Evolutionary conservation across 2,888 invertebrate genomes (phyloP), one percentile per base, ranked within the genome.

Genomic region (Thecophora atra): DNA sequence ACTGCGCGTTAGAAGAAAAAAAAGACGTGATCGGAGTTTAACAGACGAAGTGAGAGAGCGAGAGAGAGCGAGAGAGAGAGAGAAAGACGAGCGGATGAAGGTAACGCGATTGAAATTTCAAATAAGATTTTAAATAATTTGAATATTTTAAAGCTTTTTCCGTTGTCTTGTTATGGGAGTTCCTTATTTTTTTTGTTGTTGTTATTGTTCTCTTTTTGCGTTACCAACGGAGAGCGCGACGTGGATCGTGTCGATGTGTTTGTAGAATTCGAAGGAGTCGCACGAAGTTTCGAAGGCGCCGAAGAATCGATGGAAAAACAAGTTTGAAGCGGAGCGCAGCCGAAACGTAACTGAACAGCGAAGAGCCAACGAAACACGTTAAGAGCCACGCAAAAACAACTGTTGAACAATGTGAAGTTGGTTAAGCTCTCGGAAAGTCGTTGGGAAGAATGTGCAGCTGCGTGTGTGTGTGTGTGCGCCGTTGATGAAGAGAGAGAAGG

Each of bases 311-410:
- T 21, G 63, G 15, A 24, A 47, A 44, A 47, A 26, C 64, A 64
- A 47, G 47, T 47, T 37, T 47, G 51, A 51, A 2, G 26, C 74
- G 72, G 37, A 58, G 73, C 77, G 75, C 76, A 75, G 76, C 75
- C 72, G 76, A 78, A 77, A 76, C 73, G 71, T 75, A 73, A 78
- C 78, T 78, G 75, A 78, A 76, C 62, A 24, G 11, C 58, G 24
- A 44, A 37, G 68, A 28, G 42, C 24, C 44, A 51, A 42, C 44
- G 58, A 51, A 58, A 58, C 26, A 21, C 26, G 68, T 30, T 42
- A 52, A 68, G 56, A 56, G 68, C 19, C 19, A 26, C 58, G 68
- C 68, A 68, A 68, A 68, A 68, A 58, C 28, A 66, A 66, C 17
- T 26, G 52, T 15, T n/a, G 24, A 37, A 67, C 58, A 58, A 17